A percentile compares a stretch with the other conserved stretches of the same genome.
phyloP scores from a whole-genome alignment of 1,140 invertebrate genomes.

The Psilanteris sp. region DNA sequence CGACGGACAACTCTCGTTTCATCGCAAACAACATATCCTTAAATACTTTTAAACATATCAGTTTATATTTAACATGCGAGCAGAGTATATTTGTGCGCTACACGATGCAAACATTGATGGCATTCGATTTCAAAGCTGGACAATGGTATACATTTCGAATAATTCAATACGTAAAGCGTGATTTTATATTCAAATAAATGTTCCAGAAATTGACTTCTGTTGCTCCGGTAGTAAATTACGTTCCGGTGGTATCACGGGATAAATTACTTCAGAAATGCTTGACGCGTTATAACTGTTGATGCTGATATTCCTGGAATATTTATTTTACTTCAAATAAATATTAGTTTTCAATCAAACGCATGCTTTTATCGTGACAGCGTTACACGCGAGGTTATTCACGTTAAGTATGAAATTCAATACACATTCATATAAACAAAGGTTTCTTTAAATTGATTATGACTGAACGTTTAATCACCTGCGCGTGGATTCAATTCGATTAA shows the following conservation, averaged over 20 bases:
- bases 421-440: neutral
- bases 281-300: constrained; percentile 13
- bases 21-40: neutral
- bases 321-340: constrained; percentile 31
- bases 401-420: constrained; percentile 1
- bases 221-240: neutral
- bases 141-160: constrained; percentile 28
- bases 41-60: constrained; percentile 11
- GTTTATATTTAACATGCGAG: constrained; percentile 27
- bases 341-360: constrained; percentile 36
- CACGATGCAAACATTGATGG: constrained; percentile 37
- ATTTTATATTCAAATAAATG: constrained; percentile 42
- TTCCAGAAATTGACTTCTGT: constrained; percentile 33
- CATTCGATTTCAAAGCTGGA: constrained; percentile 31
- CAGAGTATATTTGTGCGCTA: constrained; percentile 23
- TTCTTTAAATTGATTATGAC: neutral
- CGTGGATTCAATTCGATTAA: no score
- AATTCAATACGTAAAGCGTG: constrained; percentile 17
- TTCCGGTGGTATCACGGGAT: neutral
- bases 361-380: constrained; percentile 22
- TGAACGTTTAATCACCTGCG: no score
- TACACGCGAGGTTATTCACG: constrained; percentile 20
- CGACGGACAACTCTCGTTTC: no score
- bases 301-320: constrained; percentile 30
- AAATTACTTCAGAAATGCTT: constrained; percentile 17